Evolutionary conservation across 1,140 invertebrate genomes (phyloP).

Genomic region (Sinonovacula constricta): DNA sequence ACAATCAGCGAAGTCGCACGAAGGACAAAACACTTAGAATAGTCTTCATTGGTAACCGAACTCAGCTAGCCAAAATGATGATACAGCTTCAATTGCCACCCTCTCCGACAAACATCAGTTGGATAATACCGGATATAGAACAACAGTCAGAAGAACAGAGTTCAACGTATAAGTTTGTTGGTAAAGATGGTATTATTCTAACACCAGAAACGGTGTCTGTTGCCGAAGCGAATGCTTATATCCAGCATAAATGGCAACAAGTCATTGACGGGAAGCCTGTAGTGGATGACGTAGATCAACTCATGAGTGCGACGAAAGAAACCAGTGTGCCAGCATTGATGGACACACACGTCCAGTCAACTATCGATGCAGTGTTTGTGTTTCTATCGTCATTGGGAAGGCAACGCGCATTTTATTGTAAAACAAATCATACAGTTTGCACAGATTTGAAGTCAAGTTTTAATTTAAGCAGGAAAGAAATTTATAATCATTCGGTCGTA

Average conservation of each 20-base stretch:
- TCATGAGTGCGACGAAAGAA: constrained; percentile 23
- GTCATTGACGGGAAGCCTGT: constrained; percentile 10
- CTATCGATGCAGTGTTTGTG: constrained; percentile 58
- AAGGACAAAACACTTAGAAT: constrained; percentile 59
- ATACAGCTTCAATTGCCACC: constrained; percentile 23
- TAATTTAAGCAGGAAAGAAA: constrained; percentile 22
- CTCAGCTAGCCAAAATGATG: constrained; percentile 51
- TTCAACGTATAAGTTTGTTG: constrained; percentile 6
- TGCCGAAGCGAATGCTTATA: constrained; percentile 49
- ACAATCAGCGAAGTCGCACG: constrained; percentile 41
- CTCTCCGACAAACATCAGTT: constrained; percentile 48
- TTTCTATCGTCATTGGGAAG: constrained; percentile 47
- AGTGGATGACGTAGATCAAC: constrained; percentile 23
- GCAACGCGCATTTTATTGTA: constrained; percentile 31
- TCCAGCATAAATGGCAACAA: constrained; percentile 48
- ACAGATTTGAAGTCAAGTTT: constrained; percentile 24
- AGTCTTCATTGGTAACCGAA: constrained; percentile 61
- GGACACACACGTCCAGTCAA: constrained; percentile 24
- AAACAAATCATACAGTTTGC: constrained; percentile 15
- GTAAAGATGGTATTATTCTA: constrained; percentile 51
- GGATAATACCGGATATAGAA: constrained; percentile 62
- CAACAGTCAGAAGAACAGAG: constrained; percentile 50
- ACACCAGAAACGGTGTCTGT: constrained; percentile 37
- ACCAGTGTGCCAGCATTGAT: not conserved
- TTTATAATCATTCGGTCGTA: constrained; percentile 40